Evolutionary conservation across 2,888 invertebrate genomes (phyloP), one percentile per base, ranked within the genome.

Genomic region (Synanthedon tipuliformis): DNA sequence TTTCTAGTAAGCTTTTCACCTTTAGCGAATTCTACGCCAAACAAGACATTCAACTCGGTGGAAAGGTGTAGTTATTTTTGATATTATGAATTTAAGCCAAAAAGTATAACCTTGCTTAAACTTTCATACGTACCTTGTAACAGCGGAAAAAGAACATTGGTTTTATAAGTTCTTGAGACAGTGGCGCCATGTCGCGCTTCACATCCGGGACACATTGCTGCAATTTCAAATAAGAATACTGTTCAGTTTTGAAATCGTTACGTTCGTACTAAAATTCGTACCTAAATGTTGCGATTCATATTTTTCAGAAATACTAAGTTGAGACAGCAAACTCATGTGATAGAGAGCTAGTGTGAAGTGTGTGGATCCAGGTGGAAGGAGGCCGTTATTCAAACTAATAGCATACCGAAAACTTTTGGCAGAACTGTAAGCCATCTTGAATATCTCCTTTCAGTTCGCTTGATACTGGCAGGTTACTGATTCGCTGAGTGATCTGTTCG

Each of bases 141-240:
- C 92, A 92, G 55, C 91, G 89, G 87, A 92, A 92, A 88, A 92
- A 92, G 83, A 92, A 91, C 89, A 92, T 92, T 0, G 92, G 91
- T 55, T 89, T 87, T 57, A 91, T 89, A 50, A 92, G 84, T 65
- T 92, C 92, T 51, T 90, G 88, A 0, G 91, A 91, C 0, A 92
- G 81, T 0, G 90, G 90, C 0, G 90, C 88, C 57, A 89, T 89
- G 55, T 91, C 90, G 52, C 89, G 89, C 58, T 91, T 89, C 34
- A 90, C 86, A 61, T 92, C 91, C 1, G 92, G 92, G 0, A 92
- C 90, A 61, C 92, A 92, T 91, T 91, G 90, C 92, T 92, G 49
- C 5, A 49, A 49, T 10, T 34, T 34, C 34, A 34, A 34, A 34
- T 10, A 34, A 34, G 34, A 34, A 8, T 34, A 8, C 10, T 34